phyloP scores from a whole-genome alignment of 2,888 invertebrate genomes.

The Lasioglossum marginatum region DNA sequence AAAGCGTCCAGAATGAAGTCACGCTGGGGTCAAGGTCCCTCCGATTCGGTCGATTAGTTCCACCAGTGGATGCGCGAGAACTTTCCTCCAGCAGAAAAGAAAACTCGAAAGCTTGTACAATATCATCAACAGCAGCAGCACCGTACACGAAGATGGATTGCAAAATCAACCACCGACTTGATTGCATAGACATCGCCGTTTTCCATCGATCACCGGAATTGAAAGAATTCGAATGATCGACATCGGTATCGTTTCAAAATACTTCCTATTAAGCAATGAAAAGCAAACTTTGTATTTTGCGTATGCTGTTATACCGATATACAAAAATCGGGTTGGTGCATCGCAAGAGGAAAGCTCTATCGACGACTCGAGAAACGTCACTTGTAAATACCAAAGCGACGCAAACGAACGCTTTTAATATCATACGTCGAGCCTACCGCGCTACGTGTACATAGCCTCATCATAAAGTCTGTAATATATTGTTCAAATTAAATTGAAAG shows the following conservation, averaged over 20 bases:
- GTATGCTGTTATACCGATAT: constrained; percentile 13
- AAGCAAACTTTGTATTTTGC: constrained; percentile 3
- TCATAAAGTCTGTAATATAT: constrained; percentile 65
- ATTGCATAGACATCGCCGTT: neutral
- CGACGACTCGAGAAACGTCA: neutral
- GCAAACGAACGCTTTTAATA: constrained; percentile 14
- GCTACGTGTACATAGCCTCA: constrained; percentile 59
- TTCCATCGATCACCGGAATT: neutral
- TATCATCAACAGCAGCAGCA: neutral
- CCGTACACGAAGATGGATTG: neutral
- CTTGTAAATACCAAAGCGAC: constrained; percentile 65
- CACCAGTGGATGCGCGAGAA: neutral
- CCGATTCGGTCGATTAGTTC: constrained; percentile 61
- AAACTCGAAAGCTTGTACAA: neutral
- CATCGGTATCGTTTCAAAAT: neutral
- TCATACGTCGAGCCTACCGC: constrained; percentile 10
- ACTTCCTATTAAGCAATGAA: constrained; percentile 6
- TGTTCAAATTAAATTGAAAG: constrained; percentile 57
- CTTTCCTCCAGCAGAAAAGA: neutral
- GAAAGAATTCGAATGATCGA: neutral
- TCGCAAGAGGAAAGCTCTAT: neutral
- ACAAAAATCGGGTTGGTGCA: neutral
- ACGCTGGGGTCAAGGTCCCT: constrained; percentile 81
- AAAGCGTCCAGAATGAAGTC: constrained; percentile 79
- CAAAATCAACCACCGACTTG: too few relatives aligned